Base-by-base conservation (phyloP, 2,797 vertebrate genomes). In the Sus cebifrons region DNA sequence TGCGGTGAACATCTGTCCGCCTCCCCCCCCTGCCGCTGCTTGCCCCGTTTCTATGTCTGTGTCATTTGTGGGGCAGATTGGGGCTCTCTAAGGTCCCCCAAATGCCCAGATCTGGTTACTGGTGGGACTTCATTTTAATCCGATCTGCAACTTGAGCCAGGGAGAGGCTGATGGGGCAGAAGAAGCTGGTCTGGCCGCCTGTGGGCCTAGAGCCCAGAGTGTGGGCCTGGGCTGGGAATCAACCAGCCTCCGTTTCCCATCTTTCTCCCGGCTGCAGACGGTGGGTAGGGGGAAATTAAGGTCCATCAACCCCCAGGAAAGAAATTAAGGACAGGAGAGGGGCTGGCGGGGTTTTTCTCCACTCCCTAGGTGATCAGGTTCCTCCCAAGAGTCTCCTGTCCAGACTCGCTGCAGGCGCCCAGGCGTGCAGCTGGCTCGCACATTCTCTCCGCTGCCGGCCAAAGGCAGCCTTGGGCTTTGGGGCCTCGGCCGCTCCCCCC, bases 51-150 rank as follows among this genome's bases (percentile, higher is more conserved):
- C 90, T 90, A 89, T 96, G 90, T 83, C 60, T 95, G 32, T 7
- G 17, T 87, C 25, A 18, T 79, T 52, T 77, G 21, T 68, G 85
- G 49, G 40, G 36, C 25, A 5, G 74, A 49, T 94, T 86, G 56
- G 74, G 78, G n/a, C 71, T 78, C 40, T 91, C 73, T 88, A 36
- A 68, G 16, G 14, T 86, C 40, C 17, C 81, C 85, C 36, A 67
- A 23, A 95, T 32, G 64, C n/a, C 21, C 67, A 93, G 73, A 94
- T 89, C 92, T 92, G 64, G 68, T 94, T 74, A 60, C 89, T 89
- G 65, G 49, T 83, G 25, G 44, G 82, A 77, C n/a, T 92, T 54
- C 15, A 21, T 93, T 96, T 97, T 95, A 91, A 86, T 96, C 21
- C 25, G 89, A 18, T 58, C 58, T 14, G 27, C 54, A 79, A 44